phyloP scores from a whole-genome alignment of 2,797 vertebrate species.

The Chrysolophus pictus region DNA sequence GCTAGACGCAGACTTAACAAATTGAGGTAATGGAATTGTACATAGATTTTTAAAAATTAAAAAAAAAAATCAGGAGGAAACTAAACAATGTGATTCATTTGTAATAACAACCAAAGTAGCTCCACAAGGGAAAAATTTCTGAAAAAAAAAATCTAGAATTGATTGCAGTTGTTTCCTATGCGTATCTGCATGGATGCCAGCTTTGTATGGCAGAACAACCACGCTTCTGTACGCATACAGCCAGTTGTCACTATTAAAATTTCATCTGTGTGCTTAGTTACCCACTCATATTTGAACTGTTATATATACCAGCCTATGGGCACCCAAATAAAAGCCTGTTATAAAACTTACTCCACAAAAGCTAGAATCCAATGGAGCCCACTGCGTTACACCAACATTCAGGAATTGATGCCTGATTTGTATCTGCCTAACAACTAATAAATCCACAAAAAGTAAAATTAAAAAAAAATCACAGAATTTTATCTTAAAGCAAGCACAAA shows the following conservation, averaged over 20 bases:
- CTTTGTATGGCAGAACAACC: background rate
- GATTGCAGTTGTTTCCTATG: background rate
- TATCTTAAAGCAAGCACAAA: background rate
- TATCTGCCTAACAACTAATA: background rate
- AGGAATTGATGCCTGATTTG: background rate
- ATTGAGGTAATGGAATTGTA: background rate
- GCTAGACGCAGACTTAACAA: background rate
- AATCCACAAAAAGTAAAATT: background rate
- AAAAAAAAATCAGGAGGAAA: background rate
- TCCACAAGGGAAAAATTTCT: background rate
- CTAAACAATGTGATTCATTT: background rate
- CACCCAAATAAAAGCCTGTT: background rate
- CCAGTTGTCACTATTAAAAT: background rate
- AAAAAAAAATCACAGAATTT: background rate
- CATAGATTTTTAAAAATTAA: background rate
- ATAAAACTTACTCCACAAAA: background rate
- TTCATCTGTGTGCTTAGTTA: background rate
- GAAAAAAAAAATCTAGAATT: background rate
- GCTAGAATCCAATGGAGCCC: background rate
- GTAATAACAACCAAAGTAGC: background rate
- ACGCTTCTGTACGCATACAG: background rate
- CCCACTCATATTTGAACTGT: background rate
- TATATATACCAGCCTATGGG: background rate
- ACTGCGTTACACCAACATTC: background rate
- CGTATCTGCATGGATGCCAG: background rate